Evolutionary conservation across 2,113 vertebrate genomes (phyloP).

Genomic region (Empidonax traillii): DNA sequence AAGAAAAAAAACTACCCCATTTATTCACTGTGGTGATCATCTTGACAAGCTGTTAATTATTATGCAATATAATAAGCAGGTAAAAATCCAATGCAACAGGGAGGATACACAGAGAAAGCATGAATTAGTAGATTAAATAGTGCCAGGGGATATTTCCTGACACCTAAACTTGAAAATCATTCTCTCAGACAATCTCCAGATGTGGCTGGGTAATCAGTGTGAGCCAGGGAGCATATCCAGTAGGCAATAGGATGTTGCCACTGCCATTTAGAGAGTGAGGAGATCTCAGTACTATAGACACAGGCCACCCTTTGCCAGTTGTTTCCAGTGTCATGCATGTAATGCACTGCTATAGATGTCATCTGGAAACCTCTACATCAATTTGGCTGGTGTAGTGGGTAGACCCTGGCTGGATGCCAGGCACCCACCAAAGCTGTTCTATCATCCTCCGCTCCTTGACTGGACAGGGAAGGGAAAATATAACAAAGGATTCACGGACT

Average conservation of each 20-base stretch:
- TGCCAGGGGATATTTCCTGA: background rate
- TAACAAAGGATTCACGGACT: background rate
- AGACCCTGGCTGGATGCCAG: no score
- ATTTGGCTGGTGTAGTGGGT: background rate
- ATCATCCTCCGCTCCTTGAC: background rate
- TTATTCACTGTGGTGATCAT: background rate
- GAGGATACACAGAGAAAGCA: background rate
- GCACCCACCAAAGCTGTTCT: background rate
- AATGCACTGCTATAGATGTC: background rate
- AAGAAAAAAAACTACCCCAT: background rate
- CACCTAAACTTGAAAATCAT: background rate
- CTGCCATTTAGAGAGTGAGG: background rate
- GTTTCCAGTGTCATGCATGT: background rate
- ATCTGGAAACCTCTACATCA: background rate
- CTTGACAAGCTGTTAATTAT: background rate
- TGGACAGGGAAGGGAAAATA: background rate
- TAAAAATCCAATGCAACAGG: background rate
- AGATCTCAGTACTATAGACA: background rate
- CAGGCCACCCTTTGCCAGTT: background rate
- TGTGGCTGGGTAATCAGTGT: background rate
- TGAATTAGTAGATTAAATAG: background rate
- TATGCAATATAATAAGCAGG: background rate
- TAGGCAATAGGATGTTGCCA: background rate
- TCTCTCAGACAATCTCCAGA: background rate
- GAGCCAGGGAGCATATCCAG: background rate